A percentile compares a stretch with the other conserved stretches of the same genome.
Evolutionary conservation across 2,113 vertebrate genomes (phyloP).

Genomic region (Cyanoramphus novaezelandiae): DNA sequence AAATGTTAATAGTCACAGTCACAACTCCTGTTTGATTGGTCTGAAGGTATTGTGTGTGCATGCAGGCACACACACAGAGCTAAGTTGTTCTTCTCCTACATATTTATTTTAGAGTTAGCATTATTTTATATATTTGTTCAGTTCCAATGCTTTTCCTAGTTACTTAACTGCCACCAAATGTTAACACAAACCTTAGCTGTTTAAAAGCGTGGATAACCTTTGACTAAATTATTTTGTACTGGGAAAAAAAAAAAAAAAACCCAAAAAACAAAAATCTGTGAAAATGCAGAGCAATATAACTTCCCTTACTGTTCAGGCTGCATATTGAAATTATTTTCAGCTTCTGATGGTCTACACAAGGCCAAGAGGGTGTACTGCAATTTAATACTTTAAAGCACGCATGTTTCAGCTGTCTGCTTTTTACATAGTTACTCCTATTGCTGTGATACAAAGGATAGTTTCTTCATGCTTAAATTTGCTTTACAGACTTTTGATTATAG

Average conservation of each 20-base stretch:
- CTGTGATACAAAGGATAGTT: not conserved
- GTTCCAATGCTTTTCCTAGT: not conserved
- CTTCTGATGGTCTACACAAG: not conserved
- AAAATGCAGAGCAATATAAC: not conserved
- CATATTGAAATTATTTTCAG: not conserved
- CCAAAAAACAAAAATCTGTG: not conserved
- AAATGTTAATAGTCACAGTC: not conserved
- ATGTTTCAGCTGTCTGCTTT: not conserved
- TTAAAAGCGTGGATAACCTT: not conserved
- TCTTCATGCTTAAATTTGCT: not conserved
- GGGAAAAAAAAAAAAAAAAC: not conserved
- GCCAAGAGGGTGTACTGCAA: not conserved
- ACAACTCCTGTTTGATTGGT: not conserved
- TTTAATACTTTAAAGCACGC: not conserved
- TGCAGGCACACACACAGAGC: accelerated
- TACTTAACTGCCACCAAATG: not conserved
- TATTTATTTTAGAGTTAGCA: not conserved
- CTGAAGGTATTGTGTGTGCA: not conserved
- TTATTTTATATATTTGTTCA: not conserved
- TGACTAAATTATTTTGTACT: not conserved
- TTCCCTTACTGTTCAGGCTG: not conserved
- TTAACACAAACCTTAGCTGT: not conserved
- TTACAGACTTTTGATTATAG: not conserved
- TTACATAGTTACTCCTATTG: not conserved
- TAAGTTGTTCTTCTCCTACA: not conserved